Evolutionary conservation across 2,113 vertebrate genomes (phyloP), one percentile per base, ranked within the genome.

Genomic region (Corydoras maculifer): DNA sequence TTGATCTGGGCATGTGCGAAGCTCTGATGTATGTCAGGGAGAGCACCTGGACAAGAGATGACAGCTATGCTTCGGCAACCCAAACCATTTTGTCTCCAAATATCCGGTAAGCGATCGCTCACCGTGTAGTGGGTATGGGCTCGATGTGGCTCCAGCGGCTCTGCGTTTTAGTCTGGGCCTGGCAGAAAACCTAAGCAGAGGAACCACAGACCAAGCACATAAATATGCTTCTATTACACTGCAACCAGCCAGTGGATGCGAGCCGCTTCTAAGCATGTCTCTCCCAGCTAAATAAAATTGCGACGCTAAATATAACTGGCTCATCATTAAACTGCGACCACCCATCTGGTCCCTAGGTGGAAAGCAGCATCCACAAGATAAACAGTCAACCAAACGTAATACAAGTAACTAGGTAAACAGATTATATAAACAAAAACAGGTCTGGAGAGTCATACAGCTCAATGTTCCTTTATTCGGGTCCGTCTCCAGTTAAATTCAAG

Each of bases 141-240:
- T 67, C 18, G 15, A 29, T 62, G 51, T 71, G 63, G 66, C 50
- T 68, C 58, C 57, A 35, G 58, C 57, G 35, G 57, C 48, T 4
- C 60, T 51, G 59, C 30, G 60, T 69, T 69, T 48, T 60, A 72
- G 54, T 68, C 65, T 30, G 66, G 43, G 66, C 68, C 66, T 73
- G 68, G 73, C 73, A 80, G 62, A 50, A 66, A 31, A 10, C 50
- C 61, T 59, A 72, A 77, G 71, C 77, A 75, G 63, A 75, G 58
- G 57, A 32, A 78, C 69, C 77, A 69, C 73, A 78, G 72, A 29
- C 70, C 43, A 55, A 12, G 73, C 48, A 59, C 49, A 80, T 80
- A 74, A 78, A 81, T 81, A 73, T 65, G 68, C 68, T 76, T 75
- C 74, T 76, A 68, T 68, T 78, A 74, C 73, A 70, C 68, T 73